phyloP scores from a whole-genome alignment of 2,888 invertebrate species.

The Agriotes lineatus region DNA sequence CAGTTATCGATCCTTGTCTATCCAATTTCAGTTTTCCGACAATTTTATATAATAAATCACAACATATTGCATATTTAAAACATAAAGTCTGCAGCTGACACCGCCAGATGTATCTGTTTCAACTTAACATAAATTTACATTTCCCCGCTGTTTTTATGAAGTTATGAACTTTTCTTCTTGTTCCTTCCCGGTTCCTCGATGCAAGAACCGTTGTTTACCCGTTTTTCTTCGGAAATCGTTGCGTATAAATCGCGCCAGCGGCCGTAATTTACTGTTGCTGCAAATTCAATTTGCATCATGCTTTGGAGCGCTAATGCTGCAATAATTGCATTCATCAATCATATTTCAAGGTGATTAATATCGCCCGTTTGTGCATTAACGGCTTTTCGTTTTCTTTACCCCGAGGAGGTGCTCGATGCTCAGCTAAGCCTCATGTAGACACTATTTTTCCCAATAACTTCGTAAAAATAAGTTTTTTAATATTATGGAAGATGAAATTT shows the following conservation, averaged over 20 bases:
- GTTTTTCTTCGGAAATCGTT: constrained; percentile 16
- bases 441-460: too few species aligned
- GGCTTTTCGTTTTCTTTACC: constrained; percentile 5
- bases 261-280: constrained; percentile 29
- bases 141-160: constrained; percentile 37
- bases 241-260: constrained; percentile 18
- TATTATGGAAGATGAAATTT: too few species aligned
- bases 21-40: not conserved
- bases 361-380: constrained; percentile 6
- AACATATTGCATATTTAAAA: constrained; percentile 35
- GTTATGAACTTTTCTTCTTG: constrained; percentile 36
- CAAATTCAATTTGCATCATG: constrained; percentile 23
- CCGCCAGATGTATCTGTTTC: constrained; percentile 40
- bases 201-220: constrained; percentile 21
- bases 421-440: too few species aligned
- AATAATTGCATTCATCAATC: constrained; percentile 28
- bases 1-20: too few species aligned
- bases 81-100: constrained; percentile 35
- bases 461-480: too few species aligned
- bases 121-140: constrained; percentile 41
- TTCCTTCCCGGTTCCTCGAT: constrained; percentile 23
- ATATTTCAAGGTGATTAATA: constrained; percentile 24
- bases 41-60: constrained; percentile 28
- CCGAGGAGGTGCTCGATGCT: not conserved
- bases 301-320: constrained; percentile 25